phyloP scores from a whole-genome alignment of 2,888 invertebrate species.

The Carabus problematicus region DNA sequence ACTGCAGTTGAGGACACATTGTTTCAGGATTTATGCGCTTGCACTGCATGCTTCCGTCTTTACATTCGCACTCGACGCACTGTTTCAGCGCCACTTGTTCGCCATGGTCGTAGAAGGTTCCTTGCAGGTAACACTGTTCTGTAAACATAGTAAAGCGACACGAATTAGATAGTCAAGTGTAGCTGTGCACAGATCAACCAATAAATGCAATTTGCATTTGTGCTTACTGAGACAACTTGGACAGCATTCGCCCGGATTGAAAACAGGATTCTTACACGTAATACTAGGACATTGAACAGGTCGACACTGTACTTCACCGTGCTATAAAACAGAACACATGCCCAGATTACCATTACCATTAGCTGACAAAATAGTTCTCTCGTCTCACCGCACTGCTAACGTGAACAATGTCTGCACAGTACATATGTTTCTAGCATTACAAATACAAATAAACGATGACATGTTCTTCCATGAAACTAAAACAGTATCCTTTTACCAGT shows the following conservation, averaged over 20 bases:
- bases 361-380: slow-evolving; percentile 3
- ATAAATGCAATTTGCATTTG: background rate
- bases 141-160: slow-evolving; percentile 49
- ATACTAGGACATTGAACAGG: slow-evolving; percentile 80
- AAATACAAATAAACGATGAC: background rate
- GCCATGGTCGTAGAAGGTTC: slow-evolving; percentile 80
- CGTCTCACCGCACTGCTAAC: background rate
- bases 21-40: slow-evolving; percentile 73
- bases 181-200: background rate
- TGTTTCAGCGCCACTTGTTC: slow-evolving; percentile 75
- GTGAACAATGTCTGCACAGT: background rate
- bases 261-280: slow-evolving; percentile 81
- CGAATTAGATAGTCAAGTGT: background rate
- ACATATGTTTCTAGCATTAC: background rate
- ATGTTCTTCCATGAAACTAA: too few relatives aligned
- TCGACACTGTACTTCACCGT: slow-evolving; percentile 84
- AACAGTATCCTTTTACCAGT: too few relatives aligned
- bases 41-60: slow-evolving; percentile 83
- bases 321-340: slow-evolving; percentile 63
- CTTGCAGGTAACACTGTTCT: slow-evolving; percentile 76
- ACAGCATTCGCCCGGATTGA: slow-evolving; percentile 82
- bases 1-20: slow-evolving; percentile 79
- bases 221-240: slow-evolving; percentile 85
- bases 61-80: slow-evolving; percentile 84
- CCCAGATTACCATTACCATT: slow-evolving; percentile 3